Evolutionary conservation across 2,113 vertebrate genomes (phyloP).

Genomic region (Lophius piscatorius): DNA sequence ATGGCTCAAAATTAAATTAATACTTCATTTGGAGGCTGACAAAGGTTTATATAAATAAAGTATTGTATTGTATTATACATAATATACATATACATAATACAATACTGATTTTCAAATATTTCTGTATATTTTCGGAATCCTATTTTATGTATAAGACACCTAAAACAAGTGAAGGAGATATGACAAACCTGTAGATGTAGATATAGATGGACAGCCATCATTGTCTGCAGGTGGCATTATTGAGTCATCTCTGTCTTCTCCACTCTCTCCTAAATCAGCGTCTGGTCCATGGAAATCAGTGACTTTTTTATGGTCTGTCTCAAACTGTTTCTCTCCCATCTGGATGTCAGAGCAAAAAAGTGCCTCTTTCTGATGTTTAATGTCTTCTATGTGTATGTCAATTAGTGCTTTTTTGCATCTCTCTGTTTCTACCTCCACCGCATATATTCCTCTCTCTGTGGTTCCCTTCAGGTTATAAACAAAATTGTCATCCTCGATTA

Average conservation of each 20-base stretch:
- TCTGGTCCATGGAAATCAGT: not conserved
- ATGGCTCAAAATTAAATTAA: too few species aligned
- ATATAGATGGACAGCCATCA: not conserved
- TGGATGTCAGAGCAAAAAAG: not conserved
- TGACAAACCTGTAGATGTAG: conserved; percentile 15
- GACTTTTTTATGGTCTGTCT: not conserved
- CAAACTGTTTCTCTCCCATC: not conserved
- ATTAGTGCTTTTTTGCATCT: not conserved
- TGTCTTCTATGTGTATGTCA: not conserved
- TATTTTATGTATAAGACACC: not conserved
- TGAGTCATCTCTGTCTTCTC: not conserved
- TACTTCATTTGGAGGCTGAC: too few species aligned
- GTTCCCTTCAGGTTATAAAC: not conserved
- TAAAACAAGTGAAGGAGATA: not conserved
- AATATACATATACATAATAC: too few species aligned
- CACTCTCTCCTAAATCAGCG: not conserved
- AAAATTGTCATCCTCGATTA: not conserved
- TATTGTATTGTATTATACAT: too few species aligned
- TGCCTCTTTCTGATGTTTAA: not conserved
- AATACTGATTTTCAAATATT: too few species aligned
- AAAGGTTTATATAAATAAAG: too few species aligned
- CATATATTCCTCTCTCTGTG: not conserved
- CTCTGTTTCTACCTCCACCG: not conserved
- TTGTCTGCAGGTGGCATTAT: not conserved
- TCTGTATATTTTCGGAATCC: too few species aligned